Base-by-base conservation (phyloP, 2,113 vertebrate species). In the Isurus oxyrinchus region DNA sequence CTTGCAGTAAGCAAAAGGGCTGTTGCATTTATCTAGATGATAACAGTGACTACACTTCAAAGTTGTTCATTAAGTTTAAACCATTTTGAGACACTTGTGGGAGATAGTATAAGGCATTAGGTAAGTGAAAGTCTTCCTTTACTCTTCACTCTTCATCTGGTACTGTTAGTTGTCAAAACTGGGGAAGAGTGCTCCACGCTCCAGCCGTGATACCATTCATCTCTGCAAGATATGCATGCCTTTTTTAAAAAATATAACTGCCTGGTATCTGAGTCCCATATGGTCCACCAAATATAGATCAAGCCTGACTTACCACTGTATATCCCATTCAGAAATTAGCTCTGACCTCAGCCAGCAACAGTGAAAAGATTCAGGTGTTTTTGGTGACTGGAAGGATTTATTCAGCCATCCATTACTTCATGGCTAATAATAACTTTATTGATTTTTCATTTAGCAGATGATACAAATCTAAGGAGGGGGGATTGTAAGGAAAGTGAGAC, bases 351-450 rank as follows among this genome's bases (percentile, higher is more conserved):
- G 31, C 31, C 57, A 91, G 57, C 16, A 16, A n/a, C 31, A n/a
- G 13, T 35, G 57, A n/a, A 59, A 35, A 21, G 31, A n/a, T 16
- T 61, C 55, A 55, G 55, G 55, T 27, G 55, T 11, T 59, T 31
- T 5, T n/a, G 55, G 57, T 91, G 88, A 91, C 55, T 61, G 57
- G 3, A 61, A 35, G 55, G 14, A 61, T 91, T 91, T 91, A 91
- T 91, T 91, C 57, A 61, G 5, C 31, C 13, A 91, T 91, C 88
- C 88, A n/a, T 59, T 91, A 91, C 88, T 91, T 91, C 88, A 91
- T 19, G 1, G 55, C 57, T 61, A 91, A 91, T 91, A 91, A 91
- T 91, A 91, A 91, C 88, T 91, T 91, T 61, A 61, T 91, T 13
- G 57, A 91, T 61, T 61, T 91, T 91, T 91, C 57, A 91, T 91